Percentiles rank a stretch among this genome's conserved stretches.
Conservation (phyloP, 1,140 invertebrate species). For the Zaprionus capensis region DNA sequence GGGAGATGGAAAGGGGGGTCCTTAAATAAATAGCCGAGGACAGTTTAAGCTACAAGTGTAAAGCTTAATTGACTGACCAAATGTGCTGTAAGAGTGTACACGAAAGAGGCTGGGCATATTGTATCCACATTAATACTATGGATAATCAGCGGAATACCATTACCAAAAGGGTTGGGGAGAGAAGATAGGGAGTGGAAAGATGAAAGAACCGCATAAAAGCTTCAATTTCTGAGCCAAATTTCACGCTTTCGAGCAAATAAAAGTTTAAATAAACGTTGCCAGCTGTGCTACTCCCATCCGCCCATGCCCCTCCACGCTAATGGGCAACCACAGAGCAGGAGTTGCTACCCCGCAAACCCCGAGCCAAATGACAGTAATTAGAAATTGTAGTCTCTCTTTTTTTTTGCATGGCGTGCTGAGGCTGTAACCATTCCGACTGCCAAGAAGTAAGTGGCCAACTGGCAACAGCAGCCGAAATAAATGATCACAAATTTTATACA, state of each 20-base stretch:
- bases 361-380: slow-evolving; percentile 80
- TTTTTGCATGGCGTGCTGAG: slow-evolving; percentile 23
- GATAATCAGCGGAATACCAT: not conserved
- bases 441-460: slow-evolving; percentile 69
- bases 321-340: slow-evolving; percentile 27
- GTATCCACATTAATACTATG: slow-evolving; percentile 6
- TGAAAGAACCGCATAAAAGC: slow-evolving; percentile 38
- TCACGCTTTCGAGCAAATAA: slow-evolving; percentile 15
- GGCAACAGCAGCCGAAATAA: slow-evolving; percentile 66
- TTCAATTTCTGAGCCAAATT: slow-evolving; percentile 22
- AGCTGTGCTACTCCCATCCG: not conserved
- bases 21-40: slow-evolving; percentile 66
- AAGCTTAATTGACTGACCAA: slow-evolving; percentile 59
- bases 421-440: slow-evolving; percentile 45
- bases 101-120: slow-evolving; percentile 2
- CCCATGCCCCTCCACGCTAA: slow-evolving; percentile 3
- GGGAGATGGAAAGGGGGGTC: slow-evolving; percentile 7
- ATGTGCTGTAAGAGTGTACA: slow-evolving; percentile 20
- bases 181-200: slow-evolving; percentile 4
- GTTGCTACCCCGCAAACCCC: slow-evolving; percentile 37
- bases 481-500: slow-evolving; percentile 73
- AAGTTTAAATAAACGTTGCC: slow-evolving; percentile 30
- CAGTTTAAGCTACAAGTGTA: slow-evolving; percentile 58
- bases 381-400: slow-evolving; percentile 66
- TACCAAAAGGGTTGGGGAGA: not conserved